Conservation (phyloP, 1,140 invertebrate genomes). For the Cotesia typhae region DNA sequence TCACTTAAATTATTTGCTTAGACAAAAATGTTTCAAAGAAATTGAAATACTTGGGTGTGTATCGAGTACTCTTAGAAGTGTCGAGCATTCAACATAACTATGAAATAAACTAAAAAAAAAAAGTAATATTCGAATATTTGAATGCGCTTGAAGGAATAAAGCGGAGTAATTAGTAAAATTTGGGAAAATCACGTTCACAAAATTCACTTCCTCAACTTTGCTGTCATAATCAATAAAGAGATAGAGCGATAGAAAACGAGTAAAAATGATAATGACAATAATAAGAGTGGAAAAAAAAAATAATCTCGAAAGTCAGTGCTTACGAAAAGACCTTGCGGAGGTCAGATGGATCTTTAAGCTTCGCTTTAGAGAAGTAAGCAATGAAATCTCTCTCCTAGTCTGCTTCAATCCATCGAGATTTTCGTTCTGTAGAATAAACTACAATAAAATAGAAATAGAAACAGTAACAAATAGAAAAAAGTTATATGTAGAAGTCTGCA, state of each 20-base stretch:
- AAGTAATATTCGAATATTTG: background rate
- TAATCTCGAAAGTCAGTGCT: background rate
- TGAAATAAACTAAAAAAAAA: too few relatives aligned
- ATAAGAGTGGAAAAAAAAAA: too few relatives aligned
- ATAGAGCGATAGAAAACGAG: background rate
- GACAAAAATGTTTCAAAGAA: too few relatives aligned
- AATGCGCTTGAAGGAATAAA: background rate
- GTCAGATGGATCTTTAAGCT: slow-evolving; percentile 33
- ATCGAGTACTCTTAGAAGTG: too few relatives aligned
- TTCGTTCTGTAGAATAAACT: slow-evolving; percentile 1
- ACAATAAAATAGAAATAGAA: background rate
- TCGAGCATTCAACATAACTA: too few relatives aligned
- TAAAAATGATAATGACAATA: too few relatives aligned
- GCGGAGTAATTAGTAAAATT: background rate
- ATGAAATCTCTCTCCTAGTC: slow-evolving; percentile 2
- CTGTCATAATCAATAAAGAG: slow-evolving; percentile 6
- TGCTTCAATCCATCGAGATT: background rate
- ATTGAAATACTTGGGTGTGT: too few relatives aligned
- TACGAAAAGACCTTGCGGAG: slow-evolving; percentile 15
- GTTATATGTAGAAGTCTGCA: background rate
- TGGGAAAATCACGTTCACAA: slow-evolving; percentile 21
- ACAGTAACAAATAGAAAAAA: background rate
- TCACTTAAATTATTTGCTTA: too few relatives aligned
- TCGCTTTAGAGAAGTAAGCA: slow-evolving; percentile 16
- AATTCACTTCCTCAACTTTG: slow-evolving; percentile 6